Evolutionary conservation across 2,113 vertebrate species (phyloP).

Genomic region (Meleagris gallopavo): DNA sequence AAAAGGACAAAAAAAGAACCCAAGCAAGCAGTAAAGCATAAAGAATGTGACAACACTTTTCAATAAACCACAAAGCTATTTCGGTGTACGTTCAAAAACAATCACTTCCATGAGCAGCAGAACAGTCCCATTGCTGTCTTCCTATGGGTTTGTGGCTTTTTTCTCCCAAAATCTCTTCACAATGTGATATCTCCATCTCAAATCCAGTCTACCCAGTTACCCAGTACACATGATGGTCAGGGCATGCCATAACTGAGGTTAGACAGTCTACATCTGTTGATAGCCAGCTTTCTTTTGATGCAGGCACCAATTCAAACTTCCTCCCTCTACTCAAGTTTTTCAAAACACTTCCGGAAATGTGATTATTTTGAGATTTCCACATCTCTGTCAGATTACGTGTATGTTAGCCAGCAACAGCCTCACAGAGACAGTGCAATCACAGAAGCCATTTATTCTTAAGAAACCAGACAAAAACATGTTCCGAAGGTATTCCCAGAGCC

Average conservation of each 20-base stretch:
- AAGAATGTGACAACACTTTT: not conserved
- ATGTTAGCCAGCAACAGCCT: not conserved
- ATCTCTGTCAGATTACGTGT: not conserved
- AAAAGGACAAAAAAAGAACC: not conserved
- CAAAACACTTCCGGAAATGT: not conserved
- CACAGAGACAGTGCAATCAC: not conserved
- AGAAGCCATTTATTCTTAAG: not conserved
- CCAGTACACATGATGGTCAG: rapidly evolving
- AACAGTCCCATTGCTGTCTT: rapidly evolving
- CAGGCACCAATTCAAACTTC: not conserved
- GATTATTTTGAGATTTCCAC: not conserved
- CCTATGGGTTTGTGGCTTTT: not conserved
- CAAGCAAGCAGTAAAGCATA: not conserved
- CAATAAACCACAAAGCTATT: not conserved
- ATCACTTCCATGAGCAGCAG: not conserved
- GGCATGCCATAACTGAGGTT: not conserved
- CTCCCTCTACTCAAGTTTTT: not conserved
- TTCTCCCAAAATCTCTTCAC: not conserved
- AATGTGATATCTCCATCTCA: not conserved
- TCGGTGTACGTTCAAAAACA: not conserved
- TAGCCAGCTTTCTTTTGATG: not conserved
- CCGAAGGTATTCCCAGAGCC: not conserved
- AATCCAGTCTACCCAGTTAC: rapidly evolving
- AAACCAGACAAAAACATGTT: not conserved
- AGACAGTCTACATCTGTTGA: not conserved